Conservation (phyloP, 1,140 invertebrate genomes). For the Drosophila lacteicornis region DNA sequence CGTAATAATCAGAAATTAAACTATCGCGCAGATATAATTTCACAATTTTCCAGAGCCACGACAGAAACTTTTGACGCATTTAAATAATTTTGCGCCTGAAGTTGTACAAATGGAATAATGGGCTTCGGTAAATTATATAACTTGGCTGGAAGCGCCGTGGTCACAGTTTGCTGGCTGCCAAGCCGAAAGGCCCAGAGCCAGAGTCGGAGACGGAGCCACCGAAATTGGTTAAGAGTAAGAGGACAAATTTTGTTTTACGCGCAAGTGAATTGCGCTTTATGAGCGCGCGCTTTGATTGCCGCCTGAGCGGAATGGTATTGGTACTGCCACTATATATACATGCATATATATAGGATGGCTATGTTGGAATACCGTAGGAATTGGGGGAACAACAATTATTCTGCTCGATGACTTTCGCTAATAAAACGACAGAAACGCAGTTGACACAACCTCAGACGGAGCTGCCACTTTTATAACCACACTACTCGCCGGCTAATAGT, state of each 20-base stretch:
- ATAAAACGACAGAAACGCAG: constrained; percentile 65
- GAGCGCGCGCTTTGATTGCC: constrained; percentile 72
- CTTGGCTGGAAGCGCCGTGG: constrained; percentile 30
- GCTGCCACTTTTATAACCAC: constrained; percentile 68
- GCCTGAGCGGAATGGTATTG: constrained; percentile 29
- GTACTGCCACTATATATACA: constrained; percentile 8
- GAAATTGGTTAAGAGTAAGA: constrained; percentile 40
- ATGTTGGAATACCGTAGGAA: constrained; percentile 13
- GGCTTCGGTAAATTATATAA: constrained; percentile 75
- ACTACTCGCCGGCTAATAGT: constrained; percentile 61
- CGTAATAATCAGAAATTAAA: constrained; percentile 48
- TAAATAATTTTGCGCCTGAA: constrained; percentile 69
- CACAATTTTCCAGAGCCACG: constrained; percentile 56
- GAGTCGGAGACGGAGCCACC: constrained; percentile 35
- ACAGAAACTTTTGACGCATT: constrained; percentile 63
- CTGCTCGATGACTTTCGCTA: constrained; percentile 83
- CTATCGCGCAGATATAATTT: constrained; percentile 52
- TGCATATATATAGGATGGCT: not conserved
- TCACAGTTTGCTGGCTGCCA: constrained; percentile 69
- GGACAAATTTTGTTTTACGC: constrained; percentile 74
- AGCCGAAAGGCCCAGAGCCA: constrained; percentile 33
- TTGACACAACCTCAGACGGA: constrained; percentile 50
- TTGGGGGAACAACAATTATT: constrained; percentile 68
- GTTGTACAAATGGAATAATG: constrained; percentile 80
- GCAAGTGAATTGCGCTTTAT: constrained; percentile 79